Evolutionary conservation across 2,888 invertebrate genomes (phyloP), one percentile per base, ranked within the genome.

Genomic region (Eupelmus urozonus): DNA sequence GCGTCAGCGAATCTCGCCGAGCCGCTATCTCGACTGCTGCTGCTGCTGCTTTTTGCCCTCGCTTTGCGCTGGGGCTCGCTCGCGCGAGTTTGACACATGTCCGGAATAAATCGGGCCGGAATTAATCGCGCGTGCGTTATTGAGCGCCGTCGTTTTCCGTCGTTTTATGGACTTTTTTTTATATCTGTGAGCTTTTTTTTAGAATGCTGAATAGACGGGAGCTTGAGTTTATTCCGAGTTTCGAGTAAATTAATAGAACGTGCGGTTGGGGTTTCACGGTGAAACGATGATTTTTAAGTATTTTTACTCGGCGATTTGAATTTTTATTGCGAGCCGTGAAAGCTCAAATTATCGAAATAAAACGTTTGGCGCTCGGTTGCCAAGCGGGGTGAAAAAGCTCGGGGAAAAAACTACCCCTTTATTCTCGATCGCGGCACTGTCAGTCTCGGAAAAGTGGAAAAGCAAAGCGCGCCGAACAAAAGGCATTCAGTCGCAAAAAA

Each of bases 81-180:
- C 59, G 2, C 66, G 27, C 42, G 49, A n/a, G n/a, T 57, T 73
- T 66, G 74, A 75, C 67, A 51, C 67, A 57, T 75, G 75, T 75
- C 73, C 57, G 20, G 67, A 67, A 75, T 75, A 75, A 75, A 75
- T 75, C 75, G 63, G n/a, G 29, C 13, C n/a, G 69, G 49, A 76
- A 53, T 69, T 76, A 69, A 76, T 69, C 69, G 76, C n/a, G 69
- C 63, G 63, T 29, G 34, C 49, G 40, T 70, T 76, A 76, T 55
- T n/a, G 57, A 29, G n/a, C 59, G 20, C 4, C 57, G 45, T 51
- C 65, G 42, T 53, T 45, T 34, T 23, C 51, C n/a, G n/a, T n/a
- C n/a, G n/a, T 34, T 60, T 71, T 62, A 23, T 53, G 67, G 2
- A 23, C 16, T 3, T n/a, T 34, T 55, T 57, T 57, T 45, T 70